phyloP scores from a whole-genome alignment of 1,140 invertebrate species.

The Zeugodacus cucurbitae region DNA sequence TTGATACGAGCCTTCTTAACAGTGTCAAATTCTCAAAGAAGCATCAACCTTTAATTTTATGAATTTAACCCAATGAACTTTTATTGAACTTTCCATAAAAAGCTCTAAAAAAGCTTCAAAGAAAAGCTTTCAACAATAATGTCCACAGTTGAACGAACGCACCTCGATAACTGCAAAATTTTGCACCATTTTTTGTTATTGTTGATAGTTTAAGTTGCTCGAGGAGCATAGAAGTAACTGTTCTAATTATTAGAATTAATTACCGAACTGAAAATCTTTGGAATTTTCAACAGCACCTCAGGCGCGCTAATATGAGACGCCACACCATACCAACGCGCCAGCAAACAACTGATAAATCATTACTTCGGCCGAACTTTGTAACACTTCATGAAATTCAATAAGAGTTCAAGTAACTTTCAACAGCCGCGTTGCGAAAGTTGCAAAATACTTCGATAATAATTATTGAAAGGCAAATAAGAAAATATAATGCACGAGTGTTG shows the following conservation, averaged over 20 bases:
- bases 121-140: neutral
- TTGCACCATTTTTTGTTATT: neutral
- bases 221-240: neutral
- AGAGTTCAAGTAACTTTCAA: neutral
- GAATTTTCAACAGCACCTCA: neutral
- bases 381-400: slow-evolving; percentile 12
- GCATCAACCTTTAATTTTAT: too few relatives aligned
- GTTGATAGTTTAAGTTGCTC: neutral
- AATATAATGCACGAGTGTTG: neutral
- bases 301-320: neutral
- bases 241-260: neutral
- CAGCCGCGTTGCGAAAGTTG: neutral
- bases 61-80: too few relatives aligned
- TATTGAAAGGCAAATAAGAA: neutral
- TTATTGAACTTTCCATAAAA: too few relatives aligned
- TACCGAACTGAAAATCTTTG: neutral
- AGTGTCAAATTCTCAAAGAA: too few relatives aligned
- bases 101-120: too few relatives aligned
- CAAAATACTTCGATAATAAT: neutral
- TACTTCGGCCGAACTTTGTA: neutral
- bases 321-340: neutral
- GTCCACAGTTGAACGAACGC: neutral
- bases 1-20: too few relatives aligned
- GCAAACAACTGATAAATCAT: neutral
- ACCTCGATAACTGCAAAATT: neutral